Conservation (phyloP, 2,797 vertebrate species). For the Hirundo rustica region DNA sequence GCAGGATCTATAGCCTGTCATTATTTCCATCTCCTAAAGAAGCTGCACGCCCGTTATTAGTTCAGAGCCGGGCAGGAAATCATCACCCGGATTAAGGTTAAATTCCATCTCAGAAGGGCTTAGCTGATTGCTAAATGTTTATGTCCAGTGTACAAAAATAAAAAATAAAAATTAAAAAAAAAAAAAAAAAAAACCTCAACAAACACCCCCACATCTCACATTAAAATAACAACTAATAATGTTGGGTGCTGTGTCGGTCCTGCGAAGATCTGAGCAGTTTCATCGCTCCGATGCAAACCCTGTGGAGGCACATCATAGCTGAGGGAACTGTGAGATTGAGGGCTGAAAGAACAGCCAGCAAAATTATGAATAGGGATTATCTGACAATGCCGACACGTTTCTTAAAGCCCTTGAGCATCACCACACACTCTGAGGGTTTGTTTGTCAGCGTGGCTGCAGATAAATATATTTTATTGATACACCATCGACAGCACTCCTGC, state of each 20-base stretch:
- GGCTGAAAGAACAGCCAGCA: constrained; percentile 56
- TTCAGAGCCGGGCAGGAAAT: constrained; percentile 59
- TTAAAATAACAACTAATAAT: constrained; percentile 35
- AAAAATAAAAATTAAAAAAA: neutral
- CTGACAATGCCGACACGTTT: constrained; percentile 57
- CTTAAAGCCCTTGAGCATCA: constrained; percentile 43
- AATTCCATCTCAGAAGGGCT: constrained; percentile 66
- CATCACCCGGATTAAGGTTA: constrained; percentile 66
- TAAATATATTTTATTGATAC: neutral
- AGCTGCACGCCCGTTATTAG: constrained; percentile 53
- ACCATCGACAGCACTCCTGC: constrained; percentile 5
- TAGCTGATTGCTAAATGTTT: constrained; percentile 31
- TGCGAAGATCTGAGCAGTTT: constrained; percentile 48
- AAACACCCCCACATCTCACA: neutral
- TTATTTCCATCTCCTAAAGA: constrained; percentile 60
- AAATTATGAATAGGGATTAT: constrained; percentile 66
- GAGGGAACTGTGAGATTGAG: constrained; percentile 65
- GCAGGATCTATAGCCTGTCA: constrained; percentile 48
- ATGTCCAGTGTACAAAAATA: neutral
- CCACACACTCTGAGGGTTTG: constrained; percentile 44
- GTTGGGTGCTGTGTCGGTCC: constrained; percentile 21
- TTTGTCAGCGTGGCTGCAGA: neutral
- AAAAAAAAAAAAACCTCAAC: neutral
- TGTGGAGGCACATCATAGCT: constrained; percentile 55
- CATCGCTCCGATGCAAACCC: constrained; percentile 30